Percentiles rank a stretch among this genome's conserved stretches.
phyloP scores from a whole-genome alignment of 2,797 vertebrate genomes.

The Melanogrammus aeglefinus region DNA sequence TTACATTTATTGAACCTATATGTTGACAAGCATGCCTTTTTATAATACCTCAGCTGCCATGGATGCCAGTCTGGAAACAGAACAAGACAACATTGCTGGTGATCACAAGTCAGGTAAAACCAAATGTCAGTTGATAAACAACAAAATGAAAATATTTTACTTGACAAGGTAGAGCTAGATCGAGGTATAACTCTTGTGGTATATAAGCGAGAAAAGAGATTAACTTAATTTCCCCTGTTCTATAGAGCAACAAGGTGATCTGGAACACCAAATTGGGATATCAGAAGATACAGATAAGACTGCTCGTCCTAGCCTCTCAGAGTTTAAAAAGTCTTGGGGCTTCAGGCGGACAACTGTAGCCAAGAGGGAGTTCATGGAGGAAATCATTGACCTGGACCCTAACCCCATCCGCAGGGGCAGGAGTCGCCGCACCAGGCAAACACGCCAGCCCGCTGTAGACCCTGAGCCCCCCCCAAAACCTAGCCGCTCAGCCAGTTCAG shows the following conservation, averaged over 20 bases:
- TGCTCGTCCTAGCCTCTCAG: slow-evolving; percentile 79
- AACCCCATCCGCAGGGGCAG: slow-evolving; percentile 71
- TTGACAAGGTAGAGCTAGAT: not conserved
- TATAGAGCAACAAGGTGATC: slow-evolving; percentile 43
- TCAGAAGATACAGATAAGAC: slow-evolving; percentile 38
- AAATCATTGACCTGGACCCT: slow-evolving; percentile 70
- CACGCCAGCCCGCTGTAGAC: slow-evolving; percentile 24
- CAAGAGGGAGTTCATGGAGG: slow-evolving; percentile 80
- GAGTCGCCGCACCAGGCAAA: slow-evolving; percentile 69
- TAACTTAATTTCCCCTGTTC: slow-evolving; percentile 22
- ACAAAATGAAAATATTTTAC: not conserved
- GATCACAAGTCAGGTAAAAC: slow-evolving; percentile 52
- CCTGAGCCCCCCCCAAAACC: slow-evolving; percentile 56
- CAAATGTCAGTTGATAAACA: not conserved
- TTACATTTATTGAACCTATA: not conserved
- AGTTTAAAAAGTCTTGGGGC: slow-evolving; percentile 92
- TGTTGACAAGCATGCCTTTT: slow-evolving; percentile 23
- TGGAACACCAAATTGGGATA: slow-evolving; percentile 28
- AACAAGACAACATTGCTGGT: slow-evolving; percentile 37
- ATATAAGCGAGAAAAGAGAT: not conserved
- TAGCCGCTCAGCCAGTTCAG: slow-evolving; percentile 57
- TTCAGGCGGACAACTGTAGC: slow-evolving; percentile 93
- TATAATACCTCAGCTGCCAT: slow-evolving; percentile 31
- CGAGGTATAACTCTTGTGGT: not conserved
- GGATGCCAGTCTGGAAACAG: slow-evolving; percentile 45